These are phyloP conservation scores for Chromis chromis DNA, from an alignment of 2,797 vertebrate species.

Conservation along the genomic window DNA sequence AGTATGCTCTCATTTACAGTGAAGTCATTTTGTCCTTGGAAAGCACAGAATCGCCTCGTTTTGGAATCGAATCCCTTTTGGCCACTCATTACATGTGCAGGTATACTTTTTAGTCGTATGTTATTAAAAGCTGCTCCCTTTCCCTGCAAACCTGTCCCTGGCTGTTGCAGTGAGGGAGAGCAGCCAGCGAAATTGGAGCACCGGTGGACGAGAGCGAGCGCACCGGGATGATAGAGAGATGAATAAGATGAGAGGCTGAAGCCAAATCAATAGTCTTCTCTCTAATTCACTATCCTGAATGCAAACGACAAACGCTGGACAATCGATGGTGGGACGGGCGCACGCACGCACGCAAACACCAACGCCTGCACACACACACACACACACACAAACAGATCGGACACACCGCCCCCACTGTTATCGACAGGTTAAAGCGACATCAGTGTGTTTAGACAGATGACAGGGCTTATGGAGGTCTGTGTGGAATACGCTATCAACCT, in stretches of 20 bases:
- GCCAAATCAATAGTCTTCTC: constrained; percentile 83
- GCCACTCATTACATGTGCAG: constrained; percentile 9
- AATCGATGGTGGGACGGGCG: constrained; percentile 76
- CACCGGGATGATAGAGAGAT: constrained; percentile 75
- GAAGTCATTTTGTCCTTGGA: constrained; percentile 32
- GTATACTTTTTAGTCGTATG: constrained; percentile 41
- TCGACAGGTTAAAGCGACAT: constrained; percentile 84
- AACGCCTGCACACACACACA: constrained; percentile 16
- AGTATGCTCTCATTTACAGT: constrained; percentile 33
- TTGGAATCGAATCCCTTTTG: constrained; percentile 12
- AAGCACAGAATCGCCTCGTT: constrained; percentile 33
- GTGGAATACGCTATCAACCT: constrained; percentile 78
- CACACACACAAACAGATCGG: constrained; percentile 40
- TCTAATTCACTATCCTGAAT: constrained; percentile 85
- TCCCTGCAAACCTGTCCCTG: background rate
- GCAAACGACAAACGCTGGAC: constrained; percentile 82
- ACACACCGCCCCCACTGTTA: constrained; percentile 71
- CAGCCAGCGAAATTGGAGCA: constrained; percentile 51
- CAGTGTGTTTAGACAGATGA: constrained; percentile 84
- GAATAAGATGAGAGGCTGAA: constrained; percentile 81
- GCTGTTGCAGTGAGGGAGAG: constrained; percentile 36
- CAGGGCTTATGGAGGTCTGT: constrained; percentile 76
- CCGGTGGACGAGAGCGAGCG: constrained; percentile 44
- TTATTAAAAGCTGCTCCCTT: constrained; percentile 34
- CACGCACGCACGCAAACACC: constrained; percentile 21